phyloP scores from a whole-genome alignment of 2,888 invertebrate species.

The Carcina quercana region DNA sequence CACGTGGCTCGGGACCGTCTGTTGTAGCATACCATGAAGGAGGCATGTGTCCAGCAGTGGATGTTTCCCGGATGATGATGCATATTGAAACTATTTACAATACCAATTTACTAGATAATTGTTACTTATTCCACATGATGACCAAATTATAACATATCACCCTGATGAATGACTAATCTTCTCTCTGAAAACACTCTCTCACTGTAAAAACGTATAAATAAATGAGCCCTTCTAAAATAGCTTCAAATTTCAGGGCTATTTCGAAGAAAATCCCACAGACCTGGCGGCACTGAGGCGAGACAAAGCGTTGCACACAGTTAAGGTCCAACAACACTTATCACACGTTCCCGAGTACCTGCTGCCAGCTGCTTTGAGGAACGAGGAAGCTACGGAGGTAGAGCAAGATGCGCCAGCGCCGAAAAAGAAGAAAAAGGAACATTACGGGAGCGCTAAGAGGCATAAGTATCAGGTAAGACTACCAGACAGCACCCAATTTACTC shows the following conservation, averaged over 20 bases:
- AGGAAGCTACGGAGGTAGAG: constrained; percentile 64
- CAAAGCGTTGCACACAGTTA: constrained; percentile 89
- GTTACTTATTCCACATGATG: constrained; percentile 36
- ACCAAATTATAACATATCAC: constrained; percentile 22
- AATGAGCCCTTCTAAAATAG: too few relatives aligned
- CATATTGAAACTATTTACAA: too few relatives aligned
- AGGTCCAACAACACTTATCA: constrained; percentile 87
- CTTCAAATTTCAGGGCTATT: constrained; percentile 78
- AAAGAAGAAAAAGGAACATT: constrained; percentile 45
- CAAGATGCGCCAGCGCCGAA: constrained; percentile 32
- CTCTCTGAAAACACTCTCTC: constrained; percentile 45
- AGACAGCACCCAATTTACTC: neutral
- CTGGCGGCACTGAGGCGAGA: constrained; percentile 89
- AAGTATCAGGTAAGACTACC: constrained; percentile 51
- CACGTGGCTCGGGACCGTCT: too few relatives aligned
- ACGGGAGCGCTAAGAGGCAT: constrained; percentile 52
- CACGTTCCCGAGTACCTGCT: constrained; percentile 96
- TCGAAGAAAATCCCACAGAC: constrained; percentile 93
- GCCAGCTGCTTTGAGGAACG: constrained; percentile 82
- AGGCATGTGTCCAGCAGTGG: too few relatives aligned
- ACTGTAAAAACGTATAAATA: neutral
- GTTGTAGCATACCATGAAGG: too few relatives aligned
- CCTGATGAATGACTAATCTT: constrained; percentile 71
- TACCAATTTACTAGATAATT: too few relatives aligned
- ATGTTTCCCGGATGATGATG: too few relatives aligned